These are phyloP conservation scores for Pachyramphus minor DNA, from an alignment of 2,113 vertebrate species.

Conservation along the genomic window DNA sequence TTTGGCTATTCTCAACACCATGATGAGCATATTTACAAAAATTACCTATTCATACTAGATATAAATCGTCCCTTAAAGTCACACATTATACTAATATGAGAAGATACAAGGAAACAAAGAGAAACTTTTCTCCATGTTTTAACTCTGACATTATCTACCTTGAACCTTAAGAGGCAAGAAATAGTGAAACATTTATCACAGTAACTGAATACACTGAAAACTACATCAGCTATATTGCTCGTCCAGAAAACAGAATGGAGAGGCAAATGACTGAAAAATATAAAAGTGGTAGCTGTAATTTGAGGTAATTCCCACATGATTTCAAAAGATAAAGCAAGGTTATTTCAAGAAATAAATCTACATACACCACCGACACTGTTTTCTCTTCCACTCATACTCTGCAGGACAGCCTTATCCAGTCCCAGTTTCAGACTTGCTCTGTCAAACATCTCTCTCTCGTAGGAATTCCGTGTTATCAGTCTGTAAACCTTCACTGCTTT, in stretches of 20 bases:
- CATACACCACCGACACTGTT: slow-evolving; percentile 91
- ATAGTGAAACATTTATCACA: background rate
- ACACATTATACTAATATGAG: background rate
- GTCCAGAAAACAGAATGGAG: background rate
- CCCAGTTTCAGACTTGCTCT: slow-evolving; percentile 95
- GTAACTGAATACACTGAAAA: background rate
- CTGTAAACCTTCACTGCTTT: slow-evolving; percentile 98
- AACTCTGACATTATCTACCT: background rate
- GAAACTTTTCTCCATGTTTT: background rate
- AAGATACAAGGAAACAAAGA: background rate
- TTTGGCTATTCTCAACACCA: background rate
- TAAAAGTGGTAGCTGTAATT: background rate
- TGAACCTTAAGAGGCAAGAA: background rate
- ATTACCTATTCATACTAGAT: background rate
- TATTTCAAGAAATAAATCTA: slow-evolving; percentile 30
- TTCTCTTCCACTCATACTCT: slow-evolving; percentile 98
- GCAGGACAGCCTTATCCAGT: slow-evolving; percentile 95
- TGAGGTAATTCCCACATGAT: background rate
- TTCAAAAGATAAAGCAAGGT: background rate
- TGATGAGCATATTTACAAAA: rapidly evolving
- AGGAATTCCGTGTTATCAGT: slow-evolving; percentile 95
- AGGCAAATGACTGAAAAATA: background rate
- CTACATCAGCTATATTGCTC: background rate
- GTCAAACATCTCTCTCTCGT: slow-evolving; percentile 98
- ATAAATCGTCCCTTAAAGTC: background rate